Evolutionary conservation across 2,888 invertebrate genomes (phyloP), one percentile per base, ranked within the genome.

Genomic region (Aspidiotus rigidus): DNA sequence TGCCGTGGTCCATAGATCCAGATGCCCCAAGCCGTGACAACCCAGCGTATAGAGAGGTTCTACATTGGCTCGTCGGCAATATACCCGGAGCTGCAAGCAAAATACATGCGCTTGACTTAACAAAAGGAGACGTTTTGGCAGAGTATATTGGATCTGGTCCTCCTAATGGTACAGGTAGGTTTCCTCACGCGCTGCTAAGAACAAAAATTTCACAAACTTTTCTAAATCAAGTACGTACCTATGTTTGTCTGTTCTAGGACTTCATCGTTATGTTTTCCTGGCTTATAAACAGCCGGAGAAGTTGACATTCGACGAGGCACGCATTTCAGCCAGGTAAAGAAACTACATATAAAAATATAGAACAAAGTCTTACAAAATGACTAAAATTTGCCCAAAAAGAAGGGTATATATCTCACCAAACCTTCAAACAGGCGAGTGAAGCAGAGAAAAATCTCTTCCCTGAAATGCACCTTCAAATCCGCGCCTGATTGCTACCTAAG

Each of bases 31-130:
- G 87, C 73, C 85, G 93, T 44, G 77, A 81, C n/a, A 84, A 88
- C 8, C 93, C 92, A 0, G 88, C 81, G 72, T 86, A 83, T 77
- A 84, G 93, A 49, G 94, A 95, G 78, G 93, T 89, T 87, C 89
- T 89, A 76, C 94, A 95, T 78, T 95, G 94, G 94, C 78, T 93
- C 6, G 87, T 95, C 0, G 88, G 84, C 28, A 94, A 94, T 77
- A 88, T 96, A 73, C 88, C 88, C 15, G 93, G 88, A 11, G 79
- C 76, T 72, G 28, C 28, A 28, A 28, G 28, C 28, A 28, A 28
- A 28, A 28, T 28, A 1, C 28, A 28, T 28, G 5, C 5, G 28
- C 28, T 28, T 5, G 81, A 89, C 73, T 76, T 94, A 2, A 75
- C 77, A 0, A 80, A 82, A 5, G 95, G 95, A 7, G 88, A 92